phyloP scores from a whole-genome alignment of 1,140 invertebrate species.

The honey bee (Apis mellifera) region DNA sequence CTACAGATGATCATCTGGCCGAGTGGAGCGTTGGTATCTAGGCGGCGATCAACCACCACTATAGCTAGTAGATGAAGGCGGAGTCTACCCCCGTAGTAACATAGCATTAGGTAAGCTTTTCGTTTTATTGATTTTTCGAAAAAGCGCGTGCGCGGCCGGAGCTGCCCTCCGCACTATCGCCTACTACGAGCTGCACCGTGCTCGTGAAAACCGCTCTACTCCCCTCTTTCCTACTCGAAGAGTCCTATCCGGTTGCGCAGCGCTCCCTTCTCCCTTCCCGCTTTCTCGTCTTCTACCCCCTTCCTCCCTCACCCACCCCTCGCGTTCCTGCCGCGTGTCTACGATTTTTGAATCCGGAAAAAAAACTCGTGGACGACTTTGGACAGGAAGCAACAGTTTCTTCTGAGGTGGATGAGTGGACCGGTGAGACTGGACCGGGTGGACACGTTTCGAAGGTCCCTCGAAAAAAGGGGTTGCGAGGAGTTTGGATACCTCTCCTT shows the following conservation, averaged over 20 bases:
- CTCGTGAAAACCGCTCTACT: conserved; percentile 63
- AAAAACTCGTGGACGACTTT: conserved; percentile 9
- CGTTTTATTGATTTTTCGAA: conserved; percentile 82
- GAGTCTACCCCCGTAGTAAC: conserved; percentile 78
- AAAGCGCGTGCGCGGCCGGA: conserved; percentile 80
- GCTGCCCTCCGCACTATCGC: conserved; percentile 77
- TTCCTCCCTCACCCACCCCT: not conserved
- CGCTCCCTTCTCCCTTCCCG: conserved; percentile 46
- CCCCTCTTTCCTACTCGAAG: conserved; percentile 55
- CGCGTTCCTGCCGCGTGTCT: conserved; percentile 31
- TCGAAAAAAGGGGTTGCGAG: not conserved
- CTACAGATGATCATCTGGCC: conserved; percentile 76
- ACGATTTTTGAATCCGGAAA: conserved; percentile 54
- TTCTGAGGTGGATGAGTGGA: not conserved
- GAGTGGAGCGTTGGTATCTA: conserved; percentile 74
- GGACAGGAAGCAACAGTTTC: conserved; percentile 24
- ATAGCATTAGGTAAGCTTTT: conserved; percentile 81
- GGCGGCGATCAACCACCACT: conserved; percentile 76
- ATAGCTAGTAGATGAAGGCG: conserved; percentile 81
- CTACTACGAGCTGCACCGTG: conserved; percentile 74
- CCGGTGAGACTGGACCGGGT: not conserved
- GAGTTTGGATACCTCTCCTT: not conserved
- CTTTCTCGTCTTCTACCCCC: not conserved
- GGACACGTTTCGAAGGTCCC: too few species aligned
- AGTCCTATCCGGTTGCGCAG: conserved; percentile 66